Conservation (phyloP, 2,113 vertebrate genomes). For the Gyps fulvus region DNA sequence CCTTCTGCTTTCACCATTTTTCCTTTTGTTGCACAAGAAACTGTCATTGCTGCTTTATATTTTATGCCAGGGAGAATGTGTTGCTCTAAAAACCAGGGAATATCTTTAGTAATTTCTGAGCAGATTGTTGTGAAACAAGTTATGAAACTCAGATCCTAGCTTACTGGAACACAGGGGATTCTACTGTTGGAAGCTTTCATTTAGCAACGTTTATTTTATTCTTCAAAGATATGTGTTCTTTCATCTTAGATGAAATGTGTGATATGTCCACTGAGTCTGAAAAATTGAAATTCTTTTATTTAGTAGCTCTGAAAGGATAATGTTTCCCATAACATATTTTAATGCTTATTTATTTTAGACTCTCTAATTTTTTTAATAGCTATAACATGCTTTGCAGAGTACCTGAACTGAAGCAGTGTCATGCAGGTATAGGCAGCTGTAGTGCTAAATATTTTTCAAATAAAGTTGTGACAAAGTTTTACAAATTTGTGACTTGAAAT, state of each 20-base stretch:
- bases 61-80: not conserved
- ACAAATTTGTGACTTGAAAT: not conserved
- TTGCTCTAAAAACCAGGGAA: not conserved
- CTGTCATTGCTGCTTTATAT: not conserved
- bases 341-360: not conserved
- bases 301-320: not conserved
- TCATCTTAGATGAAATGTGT: not conserved
- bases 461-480: not conserved
- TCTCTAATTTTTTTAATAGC: not conserved
- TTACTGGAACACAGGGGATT: not conserved
- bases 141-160: not conserved
- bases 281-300: conserved; percentile 7
- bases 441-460: not conserved
- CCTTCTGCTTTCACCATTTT: not conserved
- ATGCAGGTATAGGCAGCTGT: not conserved
- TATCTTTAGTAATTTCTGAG: not conserved
- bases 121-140: conserved; percentile 30
- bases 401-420: not conserved
- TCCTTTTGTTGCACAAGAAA: not conserved
- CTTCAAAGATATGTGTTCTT: not conserved
- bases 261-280: not conserved
- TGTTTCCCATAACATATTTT: not conserved
- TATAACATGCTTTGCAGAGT: not conserved
- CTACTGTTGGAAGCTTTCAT: conserved; percentile 10
- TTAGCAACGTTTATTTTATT: conserved; percentile 20